Percentiles rank a stretch among this genome's conserved stretches.
phyloP scores from a whole-genome alignment of 2,888 invertebrate genomes.

The Lysandra bellargus region DNA sequence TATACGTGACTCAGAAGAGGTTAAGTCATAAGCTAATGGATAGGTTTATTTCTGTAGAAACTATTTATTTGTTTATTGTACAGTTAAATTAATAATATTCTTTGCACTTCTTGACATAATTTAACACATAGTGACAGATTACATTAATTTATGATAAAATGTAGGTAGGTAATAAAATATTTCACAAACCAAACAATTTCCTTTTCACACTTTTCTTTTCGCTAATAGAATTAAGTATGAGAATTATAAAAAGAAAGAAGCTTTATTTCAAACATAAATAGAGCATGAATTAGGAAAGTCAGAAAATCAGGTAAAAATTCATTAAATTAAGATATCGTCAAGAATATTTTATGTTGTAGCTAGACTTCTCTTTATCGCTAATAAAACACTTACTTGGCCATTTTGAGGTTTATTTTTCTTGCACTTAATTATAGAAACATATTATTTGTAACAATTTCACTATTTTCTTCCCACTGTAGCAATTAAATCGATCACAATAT shows the following conservation, averaged over 20 bases:
- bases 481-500: conserved; percentile 41
- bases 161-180: not conserved
- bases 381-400: conserved; percentile 68
- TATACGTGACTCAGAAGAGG: too few species aligned
- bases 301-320: not conserved
- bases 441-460: conserved; percentile 51
- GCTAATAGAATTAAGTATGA: not conserved
- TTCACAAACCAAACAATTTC: not conserved
- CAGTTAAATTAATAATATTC: not conserved
- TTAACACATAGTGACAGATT: not conserved
- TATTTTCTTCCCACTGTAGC: conserved; percentile 32
- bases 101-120: not conserved
- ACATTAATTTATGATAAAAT: not conserved
- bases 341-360: conserved; percentile 5
- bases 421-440: conserved; percentile 4
- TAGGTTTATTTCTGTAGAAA: too few species aligned
- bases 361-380: conserved; percentile 33
- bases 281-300: not conserved
- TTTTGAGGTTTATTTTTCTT: conserved; percentile 49
- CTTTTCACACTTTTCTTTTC: not conserved
- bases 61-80: too few species aligned
- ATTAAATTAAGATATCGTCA: not conserved
- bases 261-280: not conserved
- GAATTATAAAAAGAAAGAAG: not conserved
- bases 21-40: too few species aligned